phyloP scores from a whole-genome alignment of 2,113 vertebrate species.

The Sinocyclocheilus anshuiensis region DNA sequence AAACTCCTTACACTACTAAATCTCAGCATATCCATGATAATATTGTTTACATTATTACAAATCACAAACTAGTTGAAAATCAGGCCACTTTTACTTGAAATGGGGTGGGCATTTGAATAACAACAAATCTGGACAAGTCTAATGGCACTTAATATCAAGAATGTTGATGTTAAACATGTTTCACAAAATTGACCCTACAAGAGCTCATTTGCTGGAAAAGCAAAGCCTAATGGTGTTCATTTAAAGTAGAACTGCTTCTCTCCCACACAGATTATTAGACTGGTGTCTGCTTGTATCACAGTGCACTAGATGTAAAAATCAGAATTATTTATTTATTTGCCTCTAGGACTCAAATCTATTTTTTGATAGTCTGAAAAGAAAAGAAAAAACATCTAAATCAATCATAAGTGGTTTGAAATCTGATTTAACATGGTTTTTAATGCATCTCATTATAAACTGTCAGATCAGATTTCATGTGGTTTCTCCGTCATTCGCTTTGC shows the following conservation, averaged over 20 bases:
- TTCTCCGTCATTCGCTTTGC: not conserved
- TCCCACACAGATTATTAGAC: not conserved
- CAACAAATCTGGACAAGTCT: slow-evolving; percentile 2
- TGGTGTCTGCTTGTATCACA: slow-evolving; percentile 8
- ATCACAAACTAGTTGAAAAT: not conserved
- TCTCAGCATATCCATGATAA: not conserved
- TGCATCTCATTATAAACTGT: not conserved
- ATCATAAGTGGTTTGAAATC: slow-evolving; percentile 12
- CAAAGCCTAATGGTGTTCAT: not conserved
- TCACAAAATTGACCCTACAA: slow-evolving; percentile 9
- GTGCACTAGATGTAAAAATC: not conserved
- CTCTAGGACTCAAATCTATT: not conserved
- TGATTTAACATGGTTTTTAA: not conserved
- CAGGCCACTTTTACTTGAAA: slow-evolving; percentile 7
- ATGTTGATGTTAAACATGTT: slow-evolving; percentile 31
- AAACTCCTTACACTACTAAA: not conserved
- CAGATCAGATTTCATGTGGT: slow-evolving; percentile 3
- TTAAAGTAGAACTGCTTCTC: not conserved
- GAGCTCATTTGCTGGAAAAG: not conserved
- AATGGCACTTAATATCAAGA: slow-evolving; percentile 30
- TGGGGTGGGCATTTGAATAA: not conserved
- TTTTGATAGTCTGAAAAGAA: not conserved
- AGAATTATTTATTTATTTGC: not conserved
- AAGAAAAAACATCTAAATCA: not conserved
- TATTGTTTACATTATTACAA: not conserved